phyloP scores from a whole-genome alignment of 2,113 vertebrate genomes.

The Lagenorhynchus albirostris region DNA sequence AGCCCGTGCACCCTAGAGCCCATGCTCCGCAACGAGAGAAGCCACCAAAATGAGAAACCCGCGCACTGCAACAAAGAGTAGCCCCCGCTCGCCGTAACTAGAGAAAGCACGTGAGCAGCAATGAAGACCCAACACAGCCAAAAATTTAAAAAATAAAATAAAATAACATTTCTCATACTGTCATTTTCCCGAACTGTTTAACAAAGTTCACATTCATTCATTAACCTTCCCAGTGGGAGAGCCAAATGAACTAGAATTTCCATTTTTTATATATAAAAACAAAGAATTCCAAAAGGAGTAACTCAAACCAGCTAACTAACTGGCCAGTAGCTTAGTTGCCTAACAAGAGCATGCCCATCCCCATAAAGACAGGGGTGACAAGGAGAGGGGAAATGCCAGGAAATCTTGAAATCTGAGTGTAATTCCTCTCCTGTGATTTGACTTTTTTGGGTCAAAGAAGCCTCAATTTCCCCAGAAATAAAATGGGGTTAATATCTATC shows the following conservation, averaged over 20 bases:
- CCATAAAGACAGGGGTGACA: neutral
- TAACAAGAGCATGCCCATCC: neutral
- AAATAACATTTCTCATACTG: conserved; percentile 3
- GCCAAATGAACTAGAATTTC: neutral
- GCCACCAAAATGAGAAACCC: too few relatives aligned
- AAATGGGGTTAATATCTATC: conserved; percentile 45
- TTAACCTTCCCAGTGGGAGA: conserved; percentile 56
- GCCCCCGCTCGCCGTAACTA: too few relatives aligned
- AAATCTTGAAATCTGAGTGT: neutral
- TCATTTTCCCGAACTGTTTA: neutral
- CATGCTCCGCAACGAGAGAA: too few relatives aligned
- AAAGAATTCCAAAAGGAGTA: neutral
- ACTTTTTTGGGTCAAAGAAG: neutral
- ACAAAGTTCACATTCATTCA: conserved; percentile 49
- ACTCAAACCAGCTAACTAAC: neutral
- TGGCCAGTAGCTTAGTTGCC: neutral
- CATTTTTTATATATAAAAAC: neutral
- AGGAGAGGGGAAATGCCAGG: neutral
- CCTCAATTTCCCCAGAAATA: conserved; percentile 44
- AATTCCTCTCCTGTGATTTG: neutral
- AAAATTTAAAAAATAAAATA: neutral
- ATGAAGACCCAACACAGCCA: too few relatives aligned
- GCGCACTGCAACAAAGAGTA: too few relatives aligned
- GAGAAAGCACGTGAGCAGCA: too few relatives aligned
- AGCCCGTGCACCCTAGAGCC: too few relatives aligned